These are phyloP conservation scores for Calidris pygmaea DNA, from an alignment of 2,113 vertebrate genomes.

Conservation along the genomic window DNA sequence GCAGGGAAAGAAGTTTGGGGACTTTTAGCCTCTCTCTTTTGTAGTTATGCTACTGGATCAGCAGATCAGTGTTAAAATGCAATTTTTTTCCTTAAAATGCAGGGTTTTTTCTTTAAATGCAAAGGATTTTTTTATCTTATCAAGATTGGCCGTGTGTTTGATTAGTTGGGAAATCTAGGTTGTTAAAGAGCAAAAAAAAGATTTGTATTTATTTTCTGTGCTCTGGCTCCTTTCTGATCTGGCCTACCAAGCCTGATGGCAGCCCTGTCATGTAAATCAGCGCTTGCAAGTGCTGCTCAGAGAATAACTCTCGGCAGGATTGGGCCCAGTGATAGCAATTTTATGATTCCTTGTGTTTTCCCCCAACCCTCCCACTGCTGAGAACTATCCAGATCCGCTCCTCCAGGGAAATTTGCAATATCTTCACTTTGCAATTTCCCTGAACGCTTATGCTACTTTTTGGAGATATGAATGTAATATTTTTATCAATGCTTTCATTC, in stretches of 20 bases:
- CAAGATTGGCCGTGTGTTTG: fast-evolving
- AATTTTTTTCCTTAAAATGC: neutral
- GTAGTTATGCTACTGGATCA: neutral
- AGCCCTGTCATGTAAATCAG: neutral
- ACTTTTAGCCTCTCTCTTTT: neutral
- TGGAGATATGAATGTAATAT: slow-evolving; percentile 55
- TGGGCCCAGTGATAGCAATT: neutral
- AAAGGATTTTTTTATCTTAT: neutral
- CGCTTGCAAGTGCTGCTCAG: neutral
- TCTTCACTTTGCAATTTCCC: slow-evolving; percentile 56
- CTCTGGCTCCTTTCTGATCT: neutral
- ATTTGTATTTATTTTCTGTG: neutral
- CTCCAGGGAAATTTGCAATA: slow-evolving; percentile 62
- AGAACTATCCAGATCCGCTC: slow-evolving; percentile 8
- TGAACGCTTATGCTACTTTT: slow-evolving; percentile 53
- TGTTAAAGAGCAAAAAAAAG: neutral
- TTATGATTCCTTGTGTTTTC: neutral
- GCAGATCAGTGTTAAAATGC: neutral
- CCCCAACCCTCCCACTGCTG: neutral
- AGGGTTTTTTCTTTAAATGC: neutral
- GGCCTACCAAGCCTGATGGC: neutral
- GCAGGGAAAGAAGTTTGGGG: neutral
- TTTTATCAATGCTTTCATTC: slow-evolving; percentile 66
- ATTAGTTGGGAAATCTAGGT: neutral
- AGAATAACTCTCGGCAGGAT: neutral